These are phyloP conservation scores for Periophthalmus magnuspinnatus DNA, from an alignment of 2,797 vertebrate species.

Conservation along the genomic window DNA sequence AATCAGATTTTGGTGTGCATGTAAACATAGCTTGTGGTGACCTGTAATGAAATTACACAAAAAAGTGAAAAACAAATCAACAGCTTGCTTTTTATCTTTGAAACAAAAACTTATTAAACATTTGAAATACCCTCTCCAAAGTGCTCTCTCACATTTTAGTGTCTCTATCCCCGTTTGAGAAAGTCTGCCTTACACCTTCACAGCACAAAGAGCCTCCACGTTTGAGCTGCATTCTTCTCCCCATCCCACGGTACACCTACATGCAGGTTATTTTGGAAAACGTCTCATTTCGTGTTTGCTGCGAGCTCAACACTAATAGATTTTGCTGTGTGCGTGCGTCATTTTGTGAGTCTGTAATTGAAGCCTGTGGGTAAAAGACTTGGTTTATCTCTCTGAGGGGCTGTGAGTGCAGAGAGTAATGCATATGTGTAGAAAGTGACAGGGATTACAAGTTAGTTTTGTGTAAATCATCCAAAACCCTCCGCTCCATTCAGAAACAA, in stretches of 20 bases:
- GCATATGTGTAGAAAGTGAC: conserved; percentile 64
- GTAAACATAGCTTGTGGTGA: too few species aligned
- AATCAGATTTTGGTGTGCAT: too few species aligned
- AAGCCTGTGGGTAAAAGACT: conserved; percentile 19
- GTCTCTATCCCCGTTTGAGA: neutral
- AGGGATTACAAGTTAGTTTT: conserved; percentile 59
- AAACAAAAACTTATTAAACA: too few species aligned
- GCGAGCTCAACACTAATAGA: conserved; percentile 58
- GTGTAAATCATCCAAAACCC: conserved; percentile 64
- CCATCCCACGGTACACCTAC: conserved; percentile 16
- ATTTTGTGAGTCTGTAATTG: conserved; percentile 31
- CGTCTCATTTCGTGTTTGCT: conserved; percentile 50
- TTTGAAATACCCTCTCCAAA: too few species aligned
- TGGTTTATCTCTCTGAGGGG: conserved; percentile 33
- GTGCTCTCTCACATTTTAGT: too few species aligned
- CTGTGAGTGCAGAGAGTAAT: conserved; percentile 59
- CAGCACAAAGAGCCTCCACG: neutral
- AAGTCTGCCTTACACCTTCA: neutral
- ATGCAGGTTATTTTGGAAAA: conserved; percentile 44
- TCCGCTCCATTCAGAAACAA: conserved; percentile 39
- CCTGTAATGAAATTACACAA: neutral
- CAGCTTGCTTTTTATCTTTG: too few species aligned
- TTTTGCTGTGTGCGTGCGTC: conserved; percentile 39
- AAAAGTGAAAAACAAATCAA: neutral
- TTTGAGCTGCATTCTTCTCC: neutral